phyloP scores from a whole-genome alignment of 2,113 vertebrate species.

The Choloepus hoffmanni region DNA sequence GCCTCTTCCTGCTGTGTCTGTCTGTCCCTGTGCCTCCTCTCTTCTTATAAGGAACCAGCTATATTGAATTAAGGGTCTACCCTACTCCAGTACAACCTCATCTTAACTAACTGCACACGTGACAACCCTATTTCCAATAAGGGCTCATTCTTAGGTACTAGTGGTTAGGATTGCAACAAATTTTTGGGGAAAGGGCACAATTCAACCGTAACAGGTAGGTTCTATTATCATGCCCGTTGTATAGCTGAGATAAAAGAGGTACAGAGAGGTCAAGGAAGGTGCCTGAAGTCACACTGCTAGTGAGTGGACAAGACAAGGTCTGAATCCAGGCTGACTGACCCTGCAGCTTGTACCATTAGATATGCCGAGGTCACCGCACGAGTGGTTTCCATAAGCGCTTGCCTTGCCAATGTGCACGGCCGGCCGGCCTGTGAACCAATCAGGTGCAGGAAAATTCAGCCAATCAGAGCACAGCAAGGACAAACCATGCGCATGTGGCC shows the following conservation, averaged over 20 bases:
- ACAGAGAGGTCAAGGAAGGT: background rate
- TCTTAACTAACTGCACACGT: too few species aligned
- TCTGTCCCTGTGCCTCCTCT: too few species aligned
- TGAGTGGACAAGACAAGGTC: background rate
- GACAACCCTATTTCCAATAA: too few species aligned
- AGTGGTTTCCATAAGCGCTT: accelerated
- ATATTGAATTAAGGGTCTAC: too few species aligned
- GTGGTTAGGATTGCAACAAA: too few species aligned
- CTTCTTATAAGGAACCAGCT: too few species aligned
- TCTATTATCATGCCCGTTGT: background rate
- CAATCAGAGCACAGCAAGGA: too few species aligned
- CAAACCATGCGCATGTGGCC: too few species aligned
- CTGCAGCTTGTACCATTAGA: background rate
- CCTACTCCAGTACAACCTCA: too few species aligned
- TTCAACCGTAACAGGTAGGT: background rate
- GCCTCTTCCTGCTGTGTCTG: too few species aligned
- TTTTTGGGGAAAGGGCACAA: too few species aligned
- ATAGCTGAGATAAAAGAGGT: background rate
- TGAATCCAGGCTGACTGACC: background rate
- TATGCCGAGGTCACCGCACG: accelerated
- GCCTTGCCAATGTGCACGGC: accelerated
- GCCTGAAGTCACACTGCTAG: background rate
- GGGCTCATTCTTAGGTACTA: too few species aligned
- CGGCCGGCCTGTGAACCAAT: background rate
- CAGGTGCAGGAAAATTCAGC: background rate